phyloP scores from a whole-genome alignment of 2,888 invertebrate species.

The Mythimna vitellina region DNA sequence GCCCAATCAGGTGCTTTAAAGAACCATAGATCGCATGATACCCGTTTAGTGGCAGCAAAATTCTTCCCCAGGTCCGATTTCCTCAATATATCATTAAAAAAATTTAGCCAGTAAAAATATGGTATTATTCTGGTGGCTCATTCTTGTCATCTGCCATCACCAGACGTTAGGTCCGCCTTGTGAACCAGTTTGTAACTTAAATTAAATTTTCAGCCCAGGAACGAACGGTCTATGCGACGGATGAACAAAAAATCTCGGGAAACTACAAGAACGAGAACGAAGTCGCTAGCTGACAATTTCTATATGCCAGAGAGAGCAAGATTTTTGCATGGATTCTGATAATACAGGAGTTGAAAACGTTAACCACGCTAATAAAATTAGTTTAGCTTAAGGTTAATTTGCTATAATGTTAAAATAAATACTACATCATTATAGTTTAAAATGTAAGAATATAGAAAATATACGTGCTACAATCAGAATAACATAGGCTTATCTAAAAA shows the following conservation, averaged over 20 bases:
- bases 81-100: too few relatives aligned
- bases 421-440: background rate
- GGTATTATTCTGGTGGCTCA: too few relatives aligned
- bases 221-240: conserved; percentile 65
- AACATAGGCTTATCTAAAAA: background rate
- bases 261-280: conserved; percentile 58
- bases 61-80: too few relatives aligned
- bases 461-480: background rate
- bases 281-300: conserved; percentile 66
- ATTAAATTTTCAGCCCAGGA: conserved; percentile 58
- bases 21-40: too few relatives aligned
- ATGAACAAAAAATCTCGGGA: conserved; percentile 57
- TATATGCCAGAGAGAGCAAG: conserved; percentile 76
- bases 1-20: too few relatives aligned
- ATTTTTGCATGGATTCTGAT: conserved; percentile 74
- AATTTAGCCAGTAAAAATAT: too few relatives aligned
- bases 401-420: background rate
- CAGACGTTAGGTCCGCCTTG: background rate
- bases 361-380: background rate
- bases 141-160: too few relatives aligned
- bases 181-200: background rate
- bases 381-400: background rate
- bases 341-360: background rate
- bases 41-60: too few relatives aligned
- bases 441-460: background rate